Percentiles rank a stretch among this genome's conserved stretches.
Evolutionary conservation across 2,797 vertebrate species (phyloP).

Genomic region (Champsocephalus gunnari): DNA sequence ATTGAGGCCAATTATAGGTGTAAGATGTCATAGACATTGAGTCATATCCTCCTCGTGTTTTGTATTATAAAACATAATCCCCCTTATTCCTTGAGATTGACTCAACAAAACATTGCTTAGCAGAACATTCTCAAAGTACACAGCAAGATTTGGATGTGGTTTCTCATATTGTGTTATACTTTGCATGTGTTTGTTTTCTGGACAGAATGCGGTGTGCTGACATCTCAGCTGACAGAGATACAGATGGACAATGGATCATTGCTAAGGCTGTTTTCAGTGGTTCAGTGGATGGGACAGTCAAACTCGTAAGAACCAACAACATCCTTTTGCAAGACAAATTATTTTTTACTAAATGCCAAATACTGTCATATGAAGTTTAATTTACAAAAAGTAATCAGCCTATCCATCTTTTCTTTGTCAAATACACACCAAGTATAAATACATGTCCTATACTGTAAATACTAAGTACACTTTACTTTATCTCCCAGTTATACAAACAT

Average conservation of each 20-base stretch:
- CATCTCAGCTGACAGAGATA: slow-evolving; percentile 60
- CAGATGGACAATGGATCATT: slow-evolving; percentile 71
- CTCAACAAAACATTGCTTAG: slow-evolving; percentile 28
- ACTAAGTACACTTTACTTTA: not conserved
- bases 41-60: not conserved
- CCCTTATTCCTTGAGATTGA: slow-evolving; percentile 30
- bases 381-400: not conserved
- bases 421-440: not conserved
- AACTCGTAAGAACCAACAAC: slow-evolving; percentile 75
- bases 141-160: not conserved
- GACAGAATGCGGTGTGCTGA: slow-evolving; percentile 83
- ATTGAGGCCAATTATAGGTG: slow-evolving; percentile 24
- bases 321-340: not conserved
- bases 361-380: not conserved
- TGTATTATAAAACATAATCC: slow-evolving; percentile 12
- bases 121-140: not conserved
- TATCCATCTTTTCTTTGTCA: not conserved
- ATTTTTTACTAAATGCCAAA: not conserved
- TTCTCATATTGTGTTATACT: slow-evolving; percentile 27
- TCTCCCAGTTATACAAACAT: not conserved
- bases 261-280: slow-evolving; percentile 79
- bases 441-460: not conserved
- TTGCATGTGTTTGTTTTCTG: slow-evolving; percentile 7
- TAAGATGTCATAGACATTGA: slow-evolving; percentile 36
- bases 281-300: slow-evolving; percentile 77